Evolutionary conservation across 2,797 vertebrate species (phyloP), one percentile per base, ranked within the genome.

Genomic region (Schizothorax lantsangensis): DNA sequence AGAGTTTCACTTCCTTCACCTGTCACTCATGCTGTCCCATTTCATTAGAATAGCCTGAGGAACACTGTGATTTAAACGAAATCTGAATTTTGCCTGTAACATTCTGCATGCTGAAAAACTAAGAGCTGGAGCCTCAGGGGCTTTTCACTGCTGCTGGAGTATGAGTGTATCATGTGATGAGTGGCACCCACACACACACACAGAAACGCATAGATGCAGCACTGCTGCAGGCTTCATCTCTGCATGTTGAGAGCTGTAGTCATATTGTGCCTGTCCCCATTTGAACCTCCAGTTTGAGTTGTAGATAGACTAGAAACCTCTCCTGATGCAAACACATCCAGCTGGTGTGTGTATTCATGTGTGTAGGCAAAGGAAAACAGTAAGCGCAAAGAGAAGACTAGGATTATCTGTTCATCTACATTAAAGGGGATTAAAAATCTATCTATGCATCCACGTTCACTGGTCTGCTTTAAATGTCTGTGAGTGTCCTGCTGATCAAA

Each of bases 391-490:
- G 91, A 92, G 90, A 89, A 94, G 92, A 90, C 89, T 88, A 91
- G 92, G 94, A 95, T 95, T 94, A 94, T 90, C 81, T 91, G 21
- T 86, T 91, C 90, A 91, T 93, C 92, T 93, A 91, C 85, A 89
- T 90, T 89, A 93, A 92, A 93, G 91, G 91, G 81, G 92, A 90
- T 92, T 95, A 92, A 92, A 89, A 92, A 86, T 89, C 30, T 80
- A 45, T 83, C 47, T 43, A 45, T 74, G 47, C 62, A 49, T 66
- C 71, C 85, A 40, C 77, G 5, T 33, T 43, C 21, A 75, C 11
- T 33, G 21, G 33, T 49, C 26, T 64, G 17, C n/a, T 59, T 40
- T 4, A 19, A 62, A 62, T 30, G 17, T 36, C 47, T 66, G 54
- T 38, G 11, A 45, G 10, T 6, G 15, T 83, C 81, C 68, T 73